Evolutionary conservation across 1,140 invertebrate genomes (phyloP).

Genomic region (Pseudomyrmex concolor): DNA sequence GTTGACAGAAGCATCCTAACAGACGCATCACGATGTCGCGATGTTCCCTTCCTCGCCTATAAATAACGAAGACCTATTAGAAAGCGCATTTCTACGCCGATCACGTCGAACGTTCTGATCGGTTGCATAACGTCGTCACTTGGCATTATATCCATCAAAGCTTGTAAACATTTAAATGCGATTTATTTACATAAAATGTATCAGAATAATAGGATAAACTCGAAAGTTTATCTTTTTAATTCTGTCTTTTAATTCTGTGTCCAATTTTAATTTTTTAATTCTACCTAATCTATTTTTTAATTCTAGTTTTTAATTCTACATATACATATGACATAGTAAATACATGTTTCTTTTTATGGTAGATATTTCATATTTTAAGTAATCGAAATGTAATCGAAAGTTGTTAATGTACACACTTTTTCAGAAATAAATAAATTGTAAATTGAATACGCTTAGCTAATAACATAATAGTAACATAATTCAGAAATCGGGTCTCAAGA

Average conservation of each 20-base stretch:
- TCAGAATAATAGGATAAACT: not conserved
- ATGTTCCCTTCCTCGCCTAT: slow-evolving; percentile 32
- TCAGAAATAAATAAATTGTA: not conserved
- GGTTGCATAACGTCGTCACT: slow-evolving; percentile 30
- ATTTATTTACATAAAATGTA: not conserved
- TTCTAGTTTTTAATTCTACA: not conserved
- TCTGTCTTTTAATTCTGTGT: not conserved
- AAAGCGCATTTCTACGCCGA: slow-evolving; percentile 59
- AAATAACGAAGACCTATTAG: slow-evolving; percentile 62
- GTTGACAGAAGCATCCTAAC: not conserved
- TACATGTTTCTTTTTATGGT: too few relatives aligned
- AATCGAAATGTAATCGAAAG: not conserved
- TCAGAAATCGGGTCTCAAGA: too few relatives aligned
- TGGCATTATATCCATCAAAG: not conserved
- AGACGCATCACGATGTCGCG: not conserved
- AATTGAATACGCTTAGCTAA: too few relatives aligned
- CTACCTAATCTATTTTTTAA: not conserved
- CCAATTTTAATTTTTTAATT: too few relatives aligned
- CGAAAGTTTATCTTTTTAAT: not conserved
- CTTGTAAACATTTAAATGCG: slow-evolving; percentile 4
- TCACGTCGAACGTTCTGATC: slow-evolving; percentile 37
- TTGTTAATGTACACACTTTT: not conserved
- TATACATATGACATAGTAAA: not conserved
- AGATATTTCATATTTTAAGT: not conserved
- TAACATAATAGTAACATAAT: too few relatives aligned